Percentiles rank a stretch among this genome's conserved stretches.
phyloP scores from a whole-genome alignment of 2,113 vertebrate species.

The Pantherophis guttatus region DNA sequence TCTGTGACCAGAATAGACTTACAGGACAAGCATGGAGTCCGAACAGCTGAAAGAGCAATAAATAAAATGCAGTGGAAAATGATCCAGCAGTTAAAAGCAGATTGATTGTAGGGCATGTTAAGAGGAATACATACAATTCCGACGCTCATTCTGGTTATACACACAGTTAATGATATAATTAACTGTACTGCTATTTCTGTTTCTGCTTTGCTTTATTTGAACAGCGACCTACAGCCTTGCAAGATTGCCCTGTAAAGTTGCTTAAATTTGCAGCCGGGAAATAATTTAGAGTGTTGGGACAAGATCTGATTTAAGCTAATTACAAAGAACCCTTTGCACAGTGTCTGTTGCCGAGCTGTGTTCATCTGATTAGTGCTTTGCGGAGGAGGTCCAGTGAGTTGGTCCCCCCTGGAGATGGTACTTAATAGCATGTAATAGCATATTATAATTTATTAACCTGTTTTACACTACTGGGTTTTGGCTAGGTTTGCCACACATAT shows the following conservation, averaged over 20 bases:
- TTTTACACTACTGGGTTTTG: background rate
- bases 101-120: background rate
- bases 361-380: background rate
- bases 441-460: background rate
- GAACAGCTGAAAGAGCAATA: slow-evolving; percentile 26
- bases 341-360: background rate
- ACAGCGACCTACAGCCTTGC: background rate
- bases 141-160: background rate
- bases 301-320: background rate
- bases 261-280: background rate
- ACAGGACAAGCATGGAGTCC: too few relatives aligned
- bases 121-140: background rate
- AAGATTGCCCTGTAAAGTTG: background rate
- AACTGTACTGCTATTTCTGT: background rate
- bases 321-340: background rate
- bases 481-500: background rate
- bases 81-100: background rate
- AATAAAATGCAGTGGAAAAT: background rate
- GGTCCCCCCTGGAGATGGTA: background rate
- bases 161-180: background rate
- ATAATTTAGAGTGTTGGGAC: background rate
- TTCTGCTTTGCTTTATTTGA: background rate
- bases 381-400: background rate
- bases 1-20: slow-evolving; percentile 9
- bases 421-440: background rate